phyloP scores from a whole-genome alignment of 2,888 invertebrate genomes.

The Octonoba sinensis region DNA sequence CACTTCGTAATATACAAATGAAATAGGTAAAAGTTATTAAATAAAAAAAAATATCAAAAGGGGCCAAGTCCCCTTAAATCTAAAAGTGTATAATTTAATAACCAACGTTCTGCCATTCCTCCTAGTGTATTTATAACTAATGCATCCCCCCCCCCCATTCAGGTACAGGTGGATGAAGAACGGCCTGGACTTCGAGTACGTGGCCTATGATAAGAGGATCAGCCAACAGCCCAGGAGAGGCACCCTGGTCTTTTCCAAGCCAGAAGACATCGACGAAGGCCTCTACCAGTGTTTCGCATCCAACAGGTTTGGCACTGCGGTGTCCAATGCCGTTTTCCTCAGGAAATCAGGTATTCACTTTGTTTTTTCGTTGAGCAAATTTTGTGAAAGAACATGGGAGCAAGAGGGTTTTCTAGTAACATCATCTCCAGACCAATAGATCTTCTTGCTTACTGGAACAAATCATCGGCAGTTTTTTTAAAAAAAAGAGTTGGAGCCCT shows the following conservation, averaged over 20 bases:
- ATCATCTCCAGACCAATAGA: background rate
- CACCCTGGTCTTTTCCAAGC: conserved; percentile 89
- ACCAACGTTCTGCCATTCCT: too few species aligned
- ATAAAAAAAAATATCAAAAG: too few species aligned
- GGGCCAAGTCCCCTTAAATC: too few species aligned
- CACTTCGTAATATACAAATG: too few species aligned
- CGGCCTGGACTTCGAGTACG: conserved; percentile 94
- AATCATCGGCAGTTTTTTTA: background rate
- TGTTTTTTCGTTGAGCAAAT: too few species aligned
- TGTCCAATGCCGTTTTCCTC: conserved; percentile 95
- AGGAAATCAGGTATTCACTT: conserved; percentile 83
- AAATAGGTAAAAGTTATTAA: too few species aligned
- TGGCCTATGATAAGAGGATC: conserved; percentile 93
- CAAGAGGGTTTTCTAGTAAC: background rate
- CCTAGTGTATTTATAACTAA: too few species aligned
- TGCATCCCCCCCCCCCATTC: too few species aligned
- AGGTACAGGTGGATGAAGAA: conserved; percentile 90
- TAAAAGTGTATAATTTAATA: too few species aligned
- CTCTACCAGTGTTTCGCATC: conserved; percentile 73
- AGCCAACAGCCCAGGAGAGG: conserved; percentile 94
- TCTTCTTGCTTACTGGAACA: background rate
- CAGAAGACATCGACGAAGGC: conserved; percentile 89
- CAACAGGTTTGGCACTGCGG: conserved; percentile 79
- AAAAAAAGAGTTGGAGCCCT: background rate
- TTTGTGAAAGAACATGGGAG: too few species aligned